These are phyloP conservation scores for Molossus molossus DNA, from an alignment of 2,797 vertebrate genomes.

Conservation along the genomic window DNA sequence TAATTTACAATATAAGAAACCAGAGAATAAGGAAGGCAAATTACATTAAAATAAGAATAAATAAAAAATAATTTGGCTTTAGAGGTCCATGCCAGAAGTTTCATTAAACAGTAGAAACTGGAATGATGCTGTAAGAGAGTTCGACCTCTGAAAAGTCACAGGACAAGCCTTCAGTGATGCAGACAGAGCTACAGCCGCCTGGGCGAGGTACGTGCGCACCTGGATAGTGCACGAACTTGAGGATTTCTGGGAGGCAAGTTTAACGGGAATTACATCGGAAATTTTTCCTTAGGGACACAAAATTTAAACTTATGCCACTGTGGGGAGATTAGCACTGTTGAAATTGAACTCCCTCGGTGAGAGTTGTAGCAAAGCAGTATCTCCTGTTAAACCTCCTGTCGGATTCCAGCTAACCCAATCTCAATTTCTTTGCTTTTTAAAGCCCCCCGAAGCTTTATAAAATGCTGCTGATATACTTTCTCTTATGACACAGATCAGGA, in stretches of 20 bases:
- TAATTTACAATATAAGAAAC: neutral
- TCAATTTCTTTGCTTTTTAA: constrained; percentile 85
- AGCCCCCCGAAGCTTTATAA: constrained; percentile 84
- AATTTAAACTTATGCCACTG: constrained; percentile 80
- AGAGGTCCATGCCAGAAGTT: neutral
- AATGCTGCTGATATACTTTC: constrained; percentile 80
- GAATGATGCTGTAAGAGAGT: neutral
- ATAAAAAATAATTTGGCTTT: neutral
- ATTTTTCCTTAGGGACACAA: constrained; percentile 82
- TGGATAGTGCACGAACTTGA: neutral
- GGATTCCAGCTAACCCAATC: constrained; percentile 79
- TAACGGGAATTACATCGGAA: constrained; percentile 79
- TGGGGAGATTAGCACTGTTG: constrained; percentile 83
- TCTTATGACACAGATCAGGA: constrained; percentile 83
- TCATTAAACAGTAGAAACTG: constrained; percentile 25
- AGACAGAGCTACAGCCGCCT: neutral
- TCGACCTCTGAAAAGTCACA: neutral
- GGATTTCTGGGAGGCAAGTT: constrained; percentile 73
- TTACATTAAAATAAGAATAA: constrained; percentile 48
- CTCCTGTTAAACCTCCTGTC: constrained; percentile 82
- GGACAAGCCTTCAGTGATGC: neutral
- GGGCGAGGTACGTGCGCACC: neutral
- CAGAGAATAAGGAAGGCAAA: constrained; percentile 4
- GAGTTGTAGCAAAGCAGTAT: constrained; percentile 76
- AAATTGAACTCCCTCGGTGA: constrained; percentile 84